Evolutionary conservation across 2,888 invertebrate genomes (phyloP).

Genomic region (Lucinisca nassula): DNA sequence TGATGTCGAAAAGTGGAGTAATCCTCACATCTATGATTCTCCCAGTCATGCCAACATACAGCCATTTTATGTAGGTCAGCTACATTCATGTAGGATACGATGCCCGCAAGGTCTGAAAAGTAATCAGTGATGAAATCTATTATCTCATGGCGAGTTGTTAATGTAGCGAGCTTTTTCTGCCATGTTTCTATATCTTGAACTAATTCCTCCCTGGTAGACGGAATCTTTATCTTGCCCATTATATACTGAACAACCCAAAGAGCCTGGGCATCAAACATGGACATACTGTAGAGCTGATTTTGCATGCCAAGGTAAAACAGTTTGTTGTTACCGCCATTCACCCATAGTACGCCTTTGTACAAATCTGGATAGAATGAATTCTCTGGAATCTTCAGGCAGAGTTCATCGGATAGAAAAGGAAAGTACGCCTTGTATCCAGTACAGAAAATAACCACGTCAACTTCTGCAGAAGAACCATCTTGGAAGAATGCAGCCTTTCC

Average conservation of each 20-base stretch:
- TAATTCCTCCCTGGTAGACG: neutral
- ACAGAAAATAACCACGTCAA: slow-evolving; percentile 50
- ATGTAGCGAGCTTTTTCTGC: neutral
- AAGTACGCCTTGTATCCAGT: slow-evolving; percentile 54
- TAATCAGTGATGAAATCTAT: slow-evolving; percentile 58
- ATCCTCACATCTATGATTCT: slow-evolving; percentile 39
- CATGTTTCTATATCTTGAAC: neutral
- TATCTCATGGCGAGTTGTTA: slow-evolving; percentile 31
- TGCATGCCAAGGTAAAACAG: neutral
- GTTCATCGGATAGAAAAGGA: slow-evolving; percentile 35
- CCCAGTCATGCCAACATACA: slow-evolving; percentile 40
- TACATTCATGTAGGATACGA: neutral
- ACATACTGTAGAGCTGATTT: neutral
- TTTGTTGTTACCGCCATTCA: neutral
- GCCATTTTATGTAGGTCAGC: neutral
- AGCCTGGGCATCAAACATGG: neutral
- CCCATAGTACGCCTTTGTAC: neutral
- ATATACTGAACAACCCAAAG: neutral
- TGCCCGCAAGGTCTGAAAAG: slow-evolving; percentile 39
- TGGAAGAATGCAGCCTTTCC: slow-evolving; percentile 44
- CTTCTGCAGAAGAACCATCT: slow-evolving; percentile 39
- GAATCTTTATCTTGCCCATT: neutral
- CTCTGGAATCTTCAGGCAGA: slow-evolving; percentile 18
- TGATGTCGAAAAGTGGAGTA: slow-evolving; percentile 55
- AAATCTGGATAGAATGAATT: neutral